A percentile compares a stretch with the other conserved stretches of the same genome.
phyloP scores from a whole-genome alignment of 2,113 vertebrate species.

The Notiomystis cincta region DNA sequence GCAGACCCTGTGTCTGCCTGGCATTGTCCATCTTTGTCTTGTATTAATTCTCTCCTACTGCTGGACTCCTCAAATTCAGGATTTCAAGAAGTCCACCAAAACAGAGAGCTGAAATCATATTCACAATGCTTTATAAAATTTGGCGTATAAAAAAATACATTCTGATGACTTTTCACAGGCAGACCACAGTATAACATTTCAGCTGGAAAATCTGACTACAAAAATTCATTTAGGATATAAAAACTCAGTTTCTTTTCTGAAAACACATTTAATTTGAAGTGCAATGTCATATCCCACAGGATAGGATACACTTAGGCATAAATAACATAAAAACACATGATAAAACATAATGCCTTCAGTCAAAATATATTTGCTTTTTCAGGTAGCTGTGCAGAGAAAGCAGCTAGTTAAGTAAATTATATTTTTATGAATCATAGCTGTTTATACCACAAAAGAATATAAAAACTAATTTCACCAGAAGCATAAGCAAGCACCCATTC shows the following conservation, averaged over 20 bases:
- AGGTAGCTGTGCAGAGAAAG: background rate
- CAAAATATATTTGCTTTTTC: conserved; percentile 19
- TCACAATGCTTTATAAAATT: background rate
- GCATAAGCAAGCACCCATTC: background rate
- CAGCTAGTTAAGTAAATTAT: conserved; percentile 48
- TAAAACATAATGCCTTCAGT: conserved; percentile 14
- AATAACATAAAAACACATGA: conserved; percentile 48
- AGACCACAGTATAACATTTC: background rate
- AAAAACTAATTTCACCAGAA: conserved; percentile 9
- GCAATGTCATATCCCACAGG: conserved; percentile 16
- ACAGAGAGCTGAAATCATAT: background rate
- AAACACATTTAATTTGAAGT: conserved; percentile 50
- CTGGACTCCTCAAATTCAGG: background rate
- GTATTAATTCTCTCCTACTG: background rate
- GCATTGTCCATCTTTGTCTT: background rate
- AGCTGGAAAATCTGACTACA: background rate
- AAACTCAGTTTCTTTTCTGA: conserved; percentile 4
- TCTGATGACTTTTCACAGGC: background rate
- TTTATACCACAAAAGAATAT: background rate
- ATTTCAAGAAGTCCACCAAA: background rate
- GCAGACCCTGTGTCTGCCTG: background rate
- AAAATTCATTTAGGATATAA: conserved; percentile 29
- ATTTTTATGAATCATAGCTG: conserved; percentile 19
- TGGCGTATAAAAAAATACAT: background rate
- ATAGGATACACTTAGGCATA: conserved; percentile 16